Conservation (phyloP, 2,797 vertebrate genomes). For the Brotula barbata region DNA sequence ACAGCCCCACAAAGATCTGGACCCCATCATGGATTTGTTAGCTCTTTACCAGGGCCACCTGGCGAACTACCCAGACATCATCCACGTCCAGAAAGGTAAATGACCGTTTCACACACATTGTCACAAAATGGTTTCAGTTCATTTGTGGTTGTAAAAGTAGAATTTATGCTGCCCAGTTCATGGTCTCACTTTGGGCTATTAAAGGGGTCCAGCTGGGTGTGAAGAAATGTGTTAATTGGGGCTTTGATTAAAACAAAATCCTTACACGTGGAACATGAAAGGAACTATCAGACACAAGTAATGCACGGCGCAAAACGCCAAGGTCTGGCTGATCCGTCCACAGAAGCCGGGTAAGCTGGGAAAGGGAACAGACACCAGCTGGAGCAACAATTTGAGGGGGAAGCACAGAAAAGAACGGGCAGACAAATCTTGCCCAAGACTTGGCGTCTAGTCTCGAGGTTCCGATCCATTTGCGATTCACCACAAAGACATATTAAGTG, state of each 20-base stretch:
- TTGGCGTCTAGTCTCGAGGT: neutral
- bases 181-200: no score
- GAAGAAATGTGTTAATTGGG: neutral
- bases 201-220: neutral
- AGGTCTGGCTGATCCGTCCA: no score
- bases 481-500: neutral
- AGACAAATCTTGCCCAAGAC: constrained; percentile 1
- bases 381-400: neutral
- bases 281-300: neutral
- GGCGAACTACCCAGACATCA: constrained; percentile 98
- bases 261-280: neutral
- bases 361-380: neutral
- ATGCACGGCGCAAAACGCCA: neutral
- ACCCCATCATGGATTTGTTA: constrained; percentile 94
- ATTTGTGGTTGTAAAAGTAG: no score
- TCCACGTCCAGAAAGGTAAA: constrained; percentile 99
- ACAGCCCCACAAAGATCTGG: constrained; percentile 93
- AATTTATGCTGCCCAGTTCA: no score
- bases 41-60: constrained; percentile 96
- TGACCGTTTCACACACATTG: no score
- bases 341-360: neutral
- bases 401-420: neutral
- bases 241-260: neutral
- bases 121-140: no score
- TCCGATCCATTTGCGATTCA: constrained; percentile 3